A percentile compares a stretch with the other conserved stretches of the same genome.
These are phyloP conservation scores for Abscondita cerata DNA, from an alignment of 2,888 invertebrate genomes.

Conservation along the genomic window DNA sequence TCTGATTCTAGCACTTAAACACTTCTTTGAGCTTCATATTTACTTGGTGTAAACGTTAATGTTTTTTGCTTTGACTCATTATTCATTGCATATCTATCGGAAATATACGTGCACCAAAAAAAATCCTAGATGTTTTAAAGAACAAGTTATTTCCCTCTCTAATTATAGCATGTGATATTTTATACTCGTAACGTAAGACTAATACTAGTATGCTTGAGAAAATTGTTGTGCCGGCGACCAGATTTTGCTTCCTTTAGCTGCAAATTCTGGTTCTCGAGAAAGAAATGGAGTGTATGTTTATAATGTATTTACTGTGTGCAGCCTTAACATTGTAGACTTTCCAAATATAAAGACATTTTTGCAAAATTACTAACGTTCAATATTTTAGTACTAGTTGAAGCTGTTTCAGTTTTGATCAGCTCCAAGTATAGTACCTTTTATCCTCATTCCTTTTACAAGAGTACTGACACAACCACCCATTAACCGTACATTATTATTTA, in stretches of 20 bases:
- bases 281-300: constrained; percentile 24
- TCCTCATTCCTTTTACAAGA: too few species aligned
- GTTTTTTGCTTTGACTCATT: neutral
- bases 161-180: constrained; percentile 33
- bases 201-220: constrained; percentile 14
- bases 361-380: constrained; percentile 4
- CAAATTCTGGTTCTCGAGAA: constrained; percentile 15
- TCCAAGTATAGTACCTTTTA: too few species aligned
- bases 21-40: neutral
- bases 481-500: too few species aligned
- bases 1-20: constrained; percentile 52
- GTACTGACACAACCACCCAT: too few species aligned
- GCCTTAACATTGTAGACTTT: constrained; percentile 27
- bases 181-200: constrained; percentile 27
- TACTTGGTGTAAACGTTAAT: neutral
- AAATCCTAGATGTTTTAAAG: too few species aligned
- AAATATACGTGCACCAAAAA: too few species aligned
- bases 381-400: constrained; percentile 33
- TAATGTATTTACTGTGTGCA: constrained; percentile 23
- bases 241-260: neutral
- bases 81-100: too few species aligned
- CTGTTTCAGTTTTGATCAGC: constrained; percentile 42
- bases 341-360: constrained; percentile 25
- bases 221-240: constrained; percentile 9
- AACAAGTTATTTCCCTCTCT: neutral